phyloP scores from a whole-genome alignment of 1,140 invertebrate species.

The Drosophila lini region DNA sequence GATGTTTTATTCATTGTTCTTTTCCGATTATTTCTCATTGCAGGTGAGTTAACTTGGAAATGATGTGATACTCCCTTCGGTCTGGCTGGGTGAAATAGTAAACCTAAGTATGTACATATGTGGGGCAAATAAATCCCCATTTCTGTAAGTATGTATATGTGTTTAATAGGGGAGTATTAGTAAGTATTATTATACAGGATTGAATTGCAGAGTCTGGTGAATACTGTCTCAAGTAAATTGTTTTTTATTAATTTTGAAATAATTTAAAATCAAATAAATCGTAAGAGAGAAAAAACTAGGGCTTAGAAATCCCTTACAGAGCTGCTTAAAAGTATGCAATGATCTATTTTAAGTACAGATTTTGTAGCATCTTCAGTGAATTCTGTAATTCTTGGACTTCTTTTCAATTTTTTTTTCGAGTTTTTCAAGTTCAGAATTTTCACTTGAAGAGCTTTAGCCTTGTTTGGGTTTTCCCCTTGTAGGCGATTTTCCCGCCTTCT shows the following conservation, averaged over 20 bases:
- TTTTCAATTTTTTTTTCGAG: background rate
- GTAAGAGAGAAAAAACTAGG: no score
- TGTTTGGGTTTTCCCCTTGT: background rate
- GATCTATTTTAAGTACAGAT: no score
- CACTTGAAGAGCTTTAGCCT: constrained; percentile 10
- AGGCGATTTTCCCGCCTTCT: constrained; percentile 19
- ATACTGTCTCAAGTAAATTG: background rate
- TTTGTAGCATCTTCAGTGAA: background rate
- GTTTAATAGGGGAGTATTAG: background rate
- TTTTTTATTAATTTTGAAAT: background rate
- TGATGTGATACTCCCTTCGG: constrained; percentile 24
- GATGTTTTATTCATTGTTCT: constrained; percentile 50
- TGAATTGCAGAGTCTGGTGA: background rate
- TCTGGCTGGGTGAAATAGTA: background rate
- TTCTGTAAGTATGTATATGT: background rate
- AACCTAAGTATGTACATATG: background rate
- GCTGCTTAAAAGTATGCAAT: background rate
- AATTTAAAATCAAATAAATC: background rate
- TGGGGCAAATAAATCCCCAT: background rate
- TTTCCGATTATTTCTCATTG: constrained; percentile 28
- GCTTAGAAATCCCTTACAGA: background rate
- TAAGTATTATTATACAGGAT: background rate
- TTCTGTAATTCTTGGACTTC: background rate
- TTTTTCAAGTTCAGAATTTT: constrained; percentile 22
- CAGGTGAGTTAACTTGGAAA: constrained; percentile 47